Conservation (phyloP, 2,113 vertebrate species). For the Odontophorus gujanensis region DNA sequence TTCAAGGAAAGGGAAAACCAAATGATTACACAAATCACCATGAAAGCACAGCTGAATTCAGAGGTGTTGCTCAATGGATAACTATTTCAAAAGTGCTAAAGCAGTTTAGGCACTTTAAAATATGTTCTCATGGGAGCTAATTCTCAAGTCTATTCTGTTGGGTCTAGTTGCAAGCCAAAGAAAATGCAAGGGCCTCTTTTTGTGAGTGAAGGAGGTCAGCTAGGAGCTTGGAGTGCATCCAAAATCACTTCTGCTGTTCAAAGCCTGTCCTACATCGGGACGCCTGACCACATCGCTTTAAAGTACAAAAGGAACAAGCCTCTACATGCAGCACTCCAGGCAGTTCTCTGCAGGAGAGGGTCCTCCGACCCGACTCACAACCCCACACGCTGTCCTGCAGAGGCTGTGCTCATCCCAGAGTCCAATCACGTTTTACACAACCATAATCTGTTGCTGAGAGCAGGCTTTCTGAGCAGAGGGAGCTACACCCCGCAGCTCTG, state of each 20-base stretch:
- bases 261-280: not conserved
- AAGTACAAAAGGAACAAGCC: not conserved
- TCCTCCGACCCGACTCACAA: not conserved
- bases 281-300: not conserved
- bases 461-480: accelerated
- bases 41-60: not conserved
- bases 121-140: not conserved
- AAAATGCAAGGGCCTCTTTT: not conserved
- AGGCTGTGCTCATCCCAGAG: accelerated
- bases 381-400: not conserved
- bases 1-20: not conserved
- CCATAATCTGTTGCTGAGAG: not conserved
- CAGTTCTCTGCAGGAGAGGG: not conserved
- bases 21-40: not conserved
- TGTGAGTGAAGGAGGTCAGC: not conserved
- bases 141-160: not conserved
- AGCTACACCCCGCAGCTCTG: not conserved
- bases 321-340: accelerated
- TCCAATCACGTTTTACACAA: accelerated
- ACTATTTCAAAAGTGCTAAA: not conserved
- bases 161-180: not conserved
- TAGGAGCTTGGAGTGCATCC: not conserved
- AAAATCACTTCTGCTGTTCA: not conserved
- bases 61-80: not conserved
- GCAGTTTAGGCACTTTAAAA: not conserved